phyloP scores from a whole-genome alignment of 92 coral and sea anemone species.

The Palythoa heliodiscus region DNA sequence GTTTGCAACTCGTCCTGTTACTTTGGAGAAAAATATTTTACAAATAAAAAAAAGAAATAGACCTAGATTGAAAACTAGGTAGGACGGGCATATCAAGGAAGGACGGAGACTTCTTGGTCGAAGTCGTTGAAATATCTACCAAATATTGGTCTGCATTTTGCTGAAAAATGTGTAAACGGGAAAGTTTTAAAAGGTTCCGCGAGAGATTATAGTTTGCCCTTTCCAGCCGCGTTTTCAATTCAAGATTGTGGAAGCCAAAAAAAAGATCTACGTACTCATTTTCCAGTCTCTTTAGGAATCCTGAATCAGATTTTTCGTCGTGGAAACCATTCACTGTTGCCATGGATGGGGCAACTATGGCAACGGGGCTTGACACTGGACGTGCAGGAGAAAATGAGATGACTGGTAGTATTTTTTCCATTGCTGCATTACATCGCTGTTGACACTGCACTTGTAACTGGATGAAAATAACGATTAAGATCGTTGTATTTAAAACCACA shows the following conservation, averaged over 20 bases:
- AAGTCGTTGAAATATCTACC: too few species aligned
- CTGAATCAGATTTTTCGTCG: conserved; percentile 21
- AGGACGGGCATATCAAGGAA: too few species aligned
- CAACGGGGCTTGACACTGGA: conserved; percentile 32
- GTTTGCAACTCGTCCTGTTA: too few species aligned
- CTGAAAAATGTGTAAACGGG: too few species aligned
- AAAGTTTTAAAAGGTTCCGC: neutral
- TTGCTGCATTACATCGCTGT: conserved; percentile 46
- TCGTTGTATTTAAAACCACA: neutral
- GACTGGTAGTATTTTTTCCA: conserved; percentile 42
- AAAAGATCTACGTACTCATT: conserved; percentile 53
- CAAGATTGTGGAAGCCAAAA: too few species aligned
- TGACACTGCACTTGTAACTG: conserved; percentile 71
- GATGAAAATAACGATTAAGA: neutral
- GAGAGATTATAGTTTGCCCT: neutral
- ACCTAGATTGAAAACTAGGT: too few species aligned
- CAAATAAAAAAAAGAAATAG: too few species aligned
- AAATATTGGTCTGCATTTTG: too few species aligned
- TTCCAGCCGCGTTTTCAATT: too few species aligned
- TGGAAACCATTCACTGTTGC: conserved; percentile 47
- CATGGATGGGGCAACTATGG: conserved; percentile 43
- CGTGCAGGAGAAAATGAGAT: conserved; percentile 16
- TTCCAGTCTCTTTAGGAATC: conserved; percentile 54
- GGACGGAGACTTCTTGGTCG: too few species aligned
- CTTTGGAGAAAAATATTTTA: too few species aligned